A percentile compares a stretch with the other conserved stretches of the same genome.
phyloP scores from a whole-genome alignment of 2,888 invertebrate genomes.

The Myopa tessellatipennis region DNA sequence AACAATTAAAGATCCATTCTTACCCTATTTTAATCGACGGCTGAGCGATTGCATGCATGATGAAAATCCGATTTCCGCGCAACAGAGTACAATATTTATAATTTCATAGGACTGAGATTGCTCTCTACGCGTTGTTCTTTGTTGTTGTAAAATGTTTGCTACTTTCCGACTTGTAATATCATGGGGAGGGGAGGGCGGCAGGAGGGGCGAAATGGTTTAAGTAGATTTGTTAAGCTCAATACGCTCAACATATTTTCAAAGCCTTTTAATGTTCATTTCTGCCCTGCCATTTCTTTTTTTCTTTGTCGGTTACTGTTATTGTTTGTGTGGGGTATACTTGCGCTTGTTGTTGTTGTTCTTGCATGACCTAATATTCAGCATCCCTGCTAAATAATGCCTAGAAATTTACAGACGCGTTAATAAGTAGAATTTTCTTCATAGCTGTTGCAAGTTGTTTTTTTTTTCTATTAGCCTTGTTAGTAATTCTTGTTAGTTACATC shows the following conservation, averaged over 20 bases:
- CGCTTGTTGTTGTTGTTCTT: conserved; percentile 5
- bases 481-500: background rate
- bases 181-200: background rate
- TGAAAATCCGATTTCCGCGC: too few relatives aligned
- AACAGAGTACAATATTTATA: too few relatives aligned
- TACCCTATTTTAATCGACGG: too few relatives aligned
- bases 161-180: background rate
- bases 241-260: background rate
- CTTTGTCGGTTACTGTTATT: background rate
- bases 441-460: conserved; percentile 12
- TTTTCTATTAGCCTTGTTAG: background rate
- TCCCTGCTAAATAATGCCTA: background rate
- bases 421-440: conserved; percentile 16
- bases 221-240: background rate
- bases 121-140: background rate
- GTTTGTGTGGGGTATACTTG: background rate
- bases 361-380: background rate
- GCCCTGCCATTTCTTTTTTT: background rate
- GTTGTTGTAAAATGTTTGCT: background rate
- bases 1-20: too few relatives aligned
- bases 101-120: too few relatives aligned
- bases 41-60: too few relatives aligned
- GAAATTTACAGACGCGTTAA: conserved; percentile 25
- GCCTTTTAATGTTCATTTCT: background rate
- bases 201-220: background rate